Base-by-base conservation (phyloP, 2,113 vertebrate genomes). In the Ailurus styani region DNA sequence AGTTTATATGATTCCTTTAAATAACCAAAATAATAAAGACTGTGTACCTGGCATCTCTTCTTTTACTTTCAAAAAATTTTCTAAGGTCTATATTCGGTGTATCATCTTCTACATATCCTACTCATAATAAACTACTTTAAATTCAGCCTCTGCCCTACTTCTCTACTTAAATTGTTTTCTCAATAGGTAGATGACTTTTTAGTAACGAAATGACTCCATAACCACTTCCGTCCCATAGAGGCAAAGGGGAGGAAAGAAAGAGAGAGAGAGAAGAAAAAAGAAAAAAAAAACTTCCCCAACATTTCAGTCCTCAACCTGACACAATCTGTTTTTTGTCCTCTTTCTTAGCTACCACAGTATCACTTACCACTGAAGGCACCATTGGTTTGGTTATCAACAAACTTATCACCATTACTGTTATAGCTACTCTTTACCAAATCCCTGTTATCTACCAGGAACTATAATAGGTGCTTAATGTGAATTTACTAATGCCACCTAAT, bases 21-120 rank as follows among this genome's bases (percentile, higher is more conserved):
- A 73, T 72, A 95, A 96, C 17, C n/a, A 85, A 95, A 94, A 84
- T 79, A 78, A 85, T 79, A 55, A 95, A 93, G 18, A 94, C 34
- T 1, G 57, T 81, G 29, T 4, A 82, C 54, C 40, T 66, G 57
- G 60, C 12, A 89, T 90, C 37, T 89, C 85, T 77, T 85, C n/a
- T 92, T 70, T 78, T 66, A 64, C 75, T 95, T 95, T 42, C 45
- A 90, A 93, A 85, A 87, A 57, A 31, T 57, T 73, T 73, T 93
- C 79, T 79, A 18, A 90, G 52, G 62, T 79, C 37, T 78, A 37
- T 34, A 86, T 75, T 90, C 84, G 84, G 52, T 72, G 17, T 60
- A 84, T 82, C 25, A 52, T 62, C 54, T 55, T 91, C 52, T 90
- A 81, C 25, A 85, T 25, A 90, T 60, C 45, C 40, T 83, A 86